Base-by-base conservation (phyloP, 2,797 vertebrate genomes). In the Miichthys miiuy region DNA sequence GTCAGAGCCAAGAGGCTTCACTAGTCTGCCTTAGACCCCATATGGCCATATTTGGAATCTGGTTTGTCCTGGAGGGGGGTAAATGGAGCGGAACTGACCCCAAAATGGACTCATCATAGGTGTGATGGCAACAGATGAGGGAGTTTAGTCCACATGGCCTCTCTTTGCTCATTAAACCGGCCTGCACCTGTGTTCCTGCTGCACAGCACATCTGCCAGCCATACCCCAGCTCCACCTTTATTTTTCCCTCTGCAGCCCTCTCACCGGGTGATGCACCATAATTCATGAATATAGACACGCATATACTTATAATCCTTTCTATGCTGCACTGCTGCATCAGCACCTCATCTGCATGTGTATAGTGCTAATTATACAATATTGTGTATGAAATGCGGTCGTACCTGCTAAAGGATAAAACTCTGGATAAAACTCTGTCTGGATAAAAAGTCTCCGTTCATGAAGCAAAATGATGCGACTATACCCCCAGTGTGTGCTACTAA, bases 121-220 rank as follows among this genome's bases (percentile, higher is more conserved):
- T 85, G 81, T 82, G 90, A 89, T 92, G 89, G 89, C 90, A 91
- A 94, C 93, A 95, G 93, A 95, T 95, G 92, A 90, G 89, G 83
- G 83, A 89, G 82, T 94, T 95, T 91, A 94, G 92, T 92, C 90
- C 88, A 90, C 92, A 93, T 75, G 82, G 85, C 82, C 86, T 89
- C 88, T 82, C 80, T 87, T 84, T 81, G 85, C 93, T 94, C 90
- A 92, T 95, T 94, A 95, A 90, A 91, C 78, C 57, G 70, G 62
- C 76, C 79, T 51, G 88, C 93, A 95, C 94, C 94, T 95, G 94
- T 89, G 91, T 86, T 89, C 92, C 89, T 88, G 80, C 91, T 92
- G 91, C 88, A 87, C 63, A 57, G 71, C 92, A 93, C 93, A 95
- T 94, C 94, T 95, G 93, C 88, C 81, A 80, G 68, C 79, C 56